These are phyloP conservation scores for Thalassarche chlororhynchos DNA, from an alignment of 2,113 vertebrate genomes.

Conservation along the genomic window DNA sequence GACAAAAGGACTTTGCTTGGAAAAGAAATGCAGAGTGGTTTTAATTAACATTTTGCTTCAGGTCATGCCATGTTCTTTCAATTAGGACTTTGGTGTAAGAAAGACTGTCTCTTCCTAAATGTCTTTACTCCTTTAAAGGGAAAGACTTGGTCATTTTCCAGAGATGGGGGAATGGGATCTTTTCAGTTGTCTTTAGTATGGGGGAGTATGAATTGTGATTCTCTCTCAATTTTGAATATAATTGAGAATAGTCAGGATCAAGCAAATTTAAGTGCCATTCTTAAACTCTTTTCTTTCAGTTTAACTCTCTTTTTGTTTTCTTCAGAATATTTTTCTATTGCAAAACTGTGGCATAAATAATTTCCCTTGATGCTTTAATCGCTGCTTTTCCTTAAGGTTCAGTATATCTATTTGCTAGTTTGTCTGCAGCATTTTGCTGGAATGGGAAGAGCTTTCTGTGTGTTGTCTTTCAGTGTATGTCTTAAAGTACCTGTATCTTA, in stretches of 20 bases:
- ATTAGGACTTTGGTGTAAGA: constrained; percentile 38
- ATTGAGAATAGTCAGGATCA: neutral
- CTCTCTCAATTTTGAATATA: neutral
- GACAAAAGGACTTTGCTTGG: constrained; percentile 13
- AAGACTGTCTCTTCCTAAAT: neutral
- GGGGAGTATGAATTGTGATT: neutral
- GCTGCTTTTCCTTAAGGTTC: neutral
- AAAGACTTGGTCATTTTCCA: neutral
- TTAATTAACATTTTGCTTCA: constrained; percentile 66
- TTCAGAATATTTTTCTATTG: neutral
- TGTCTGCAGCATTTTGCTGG: neutral
- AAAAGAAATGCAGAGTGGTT: constrained; percentile 40
- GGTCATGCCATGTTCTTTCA: constrained; percentile 67
- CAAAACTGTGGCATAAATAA: neutral
- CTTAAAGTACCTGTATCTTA: neutral
- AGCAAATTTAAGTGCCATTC: neutral
- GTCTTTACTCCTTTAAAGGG: constrained; percentile 5
- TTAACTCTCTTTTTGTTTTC: neutral
- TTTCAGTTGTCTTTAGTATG: neutral
- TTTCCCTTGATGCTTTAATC: neutral
- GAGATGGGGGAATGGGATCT: neutral
- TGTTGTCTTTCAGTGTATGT: neutral
- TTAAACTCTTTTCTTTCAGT: neutral
- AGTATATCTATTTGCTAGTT: neutral
- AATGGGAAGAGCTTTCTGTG: neutral